Base-by-base conservation (phyloP, 2,113 vertebrate species). In the Corythoichthys intestinalis region DNA sequence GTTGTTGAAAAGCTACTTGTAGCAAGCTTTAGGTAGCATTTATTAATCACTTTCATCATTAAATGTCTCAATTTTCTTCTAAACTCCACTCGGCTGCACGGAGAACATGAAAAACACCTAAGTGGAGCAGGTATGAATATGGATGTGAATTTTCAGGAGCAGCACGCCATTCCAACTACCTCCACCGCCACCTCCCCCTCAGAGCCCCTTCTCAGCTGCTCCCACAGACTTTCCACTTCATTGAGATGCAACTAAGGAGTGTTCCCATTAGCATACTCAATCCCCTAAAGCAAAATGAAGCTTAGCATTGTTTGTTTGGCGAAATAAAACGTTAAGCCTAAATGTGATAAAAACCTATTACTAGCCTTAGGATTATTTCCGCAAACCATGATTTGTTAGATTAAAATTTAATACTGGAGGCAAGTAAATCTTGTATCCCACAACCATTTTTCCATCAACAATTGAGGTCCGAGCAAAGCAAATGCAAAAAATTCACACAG, bases 121-220 rank as follows among this genome's bases (percentile, higher is more conserved):
- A 76, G 58, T 60, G 69, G 73, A 75, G 66, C 71, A 62, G 67
- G 76, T 77, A 85, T 86, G 80, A 87, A 88, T 87, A 87, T 83
- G 85, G 77, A 88, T 84, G 72, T 0, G 6, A 52, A 67, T 72
- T 79, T 79, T 70, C 69, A 69, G 72, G 41, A 67, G 75, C 37
- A 14, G 41, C 44, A 63, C 44, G 61, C 41, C 61, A 63, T 63
- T 41, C 41, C 17, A 37, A 15, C 41, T 15, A 12, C 41, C 67
- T 48, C 53, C 37, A 9, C 66, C 44, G 49, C 47, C 34, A 8
- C 50, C 12, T 13, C 34, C 56, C 14, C 48, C 4, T 65, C 39
- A 57, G 39, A 47, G 39, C 61, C 41, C 20, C 41, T 5, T 54
- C 65, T 61, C 73, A 15, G 70, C 65, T 61, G 73, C 79, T 73